Percentiles rank a stretch among this genome's conserved stretches.
These are phyloP conservation scores for Maconellicoccus hirsutus DNA, from an alignment of 1,140 invertebrate genomes.

Conservation along the genomic window DNA sequence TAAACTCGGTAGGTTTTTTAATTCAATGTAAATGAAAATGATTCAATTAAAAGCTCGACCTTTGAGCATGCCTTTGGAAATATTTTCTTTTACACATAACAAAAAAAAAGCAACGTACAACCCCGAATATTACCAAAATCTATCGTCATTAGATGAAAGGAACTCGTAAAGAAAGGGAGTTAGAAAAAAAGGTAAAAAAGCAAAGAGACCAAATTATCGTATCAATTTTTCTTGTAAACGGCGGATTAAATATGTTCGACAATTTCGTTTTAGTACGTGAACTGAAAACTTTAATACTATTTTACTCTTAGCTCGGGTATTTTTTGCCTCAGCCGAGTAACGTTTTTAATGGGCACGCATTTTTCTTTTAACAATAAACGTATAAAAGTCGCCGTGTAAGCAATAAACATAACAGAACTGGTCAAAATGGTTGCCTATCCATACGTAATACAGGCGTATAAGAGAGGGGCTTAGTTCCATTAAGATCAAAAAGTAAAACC, in stretches of 20 bases:
- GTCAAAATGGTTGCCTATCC: conserved; percentile 15
- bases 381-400: conserved; percentile 21
- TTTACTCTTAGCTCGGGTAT: background rate
- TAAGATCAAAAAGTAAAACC: conserved; percentile 22
- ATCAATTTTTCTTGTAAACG: conserved; percentile 2
- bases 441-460: conserved; percentile 4
- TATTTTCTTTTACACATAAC: no score
- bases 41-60: no score
- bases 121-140: no score
- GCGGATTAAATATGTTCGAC: conserved; percentile 7
- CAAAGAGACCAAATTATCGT: background rate
- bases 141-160: no score
- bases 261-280: conserved; percentile 9
- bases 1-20: no score
- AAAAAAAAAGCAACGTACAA: no score
- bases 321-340: background rate
- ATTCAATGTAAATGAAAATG: no score
- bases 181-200: background rate
- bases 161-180: background rate
- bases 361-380: conserved; percentile 19
- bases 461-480: conserved; percentile 10
- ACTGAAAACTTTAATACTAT: conserved; percentile 9
- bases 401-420: conserved; percentile 17
- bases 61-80: no score
- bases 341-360: conserved; percentile 17